Percentiles rank a stretch among this genome's conserved stretches.
These are phyloP conservation scores for rabbit (Oryctolagus cuniculus) DNA, from an alignment of 2,113 vertebrate species.

Conservation along the genomic window mOryCun1.1 NC_091432.1:146931501-146932000, in stretches of 20 bases:
- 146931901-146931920: background rate
- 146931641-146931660: background rate
- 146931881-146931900: background rate
- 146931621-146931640: background rate
- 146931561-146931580: background rate
- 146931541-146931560: background rate
- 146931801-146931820: background rate
- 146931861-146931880: background rate
- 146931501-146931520: too few relatives aligned
- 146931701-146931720: background rate
- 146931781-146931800: background rate
- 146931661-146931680: background rate
- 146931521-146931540: too few relatives aligned
- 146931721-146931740: background rate
- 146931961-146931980: too few relatives aligned
- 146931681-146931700: background rate
- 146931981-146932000: too few relatives aligned
- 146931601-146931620: too few relatives aligned
- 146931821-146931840: background rate
- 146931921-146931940: too few relatives aligned
- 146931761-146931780: background rate
- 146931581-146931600: background rate
- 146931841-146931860: background rate
- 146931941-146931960: too few relatives aligned
- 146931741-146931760: background rate